Evolutionary conservation across 2,797 vertebrate species (phyloP), one percentile per base, ranked within the genome.

Genomic region (Girardinus metallicus): DNA sequence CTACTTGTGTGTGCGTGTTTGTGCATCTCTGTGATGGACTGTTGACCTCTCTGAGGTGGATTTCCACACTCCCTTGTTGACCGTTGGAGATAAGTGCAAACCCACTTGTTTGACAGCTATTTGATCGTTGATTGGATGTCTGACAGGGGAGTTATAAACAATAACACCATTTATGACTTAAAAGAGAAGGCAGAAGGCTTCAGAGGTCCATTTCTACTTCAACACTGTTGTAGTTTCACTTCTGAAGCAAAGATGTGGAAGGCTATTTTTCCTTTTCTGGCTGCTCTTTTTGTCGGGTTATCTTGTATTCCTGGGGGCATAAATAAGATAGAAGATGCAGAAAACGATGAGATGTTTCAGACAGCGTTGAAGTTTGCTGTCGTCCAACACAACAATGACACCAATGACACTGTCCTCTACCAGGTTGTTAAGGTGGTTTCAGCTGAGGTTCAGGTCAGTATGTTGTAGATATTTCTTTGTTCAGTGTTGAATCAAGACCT

Each of bases 301-400:
- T 53, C 23, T 53, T 47, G 57, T 13, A 1, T 74, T 18, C 3
- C 11, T 7, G 78, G 78, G 31, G 78, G 46, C 4, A 11, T 49
- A 0, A 16, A 1, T 0, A 62, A 80, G 11, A 41, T 36, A 15
- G 21, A 75, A 18, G 10, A 34, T 4, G 39, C 74, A n/a, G 10
- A 26, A 4, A 70, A 75, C 13, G 60, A 80, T 4, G 73, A 68
- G 4, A 39, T 47, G 2, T 47, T 68, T 29, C 60, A 75, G 10
- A 75, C 66, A 34, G 78, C 78, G 16, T 16, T 80, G 46, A 53
- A 68, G 39, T 80, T 80, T 73, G 73, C 78, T 13, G 73, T 75
- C 1, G 60, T 7, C 16, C 26, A 75, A 4, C 47, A 75, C 47
- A 80, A 80, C 47, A 55, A 13, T 7, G 7, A 15, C 4, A 43